Evolutionary conservation across 2,113 vertebrate genomes (phyloP).

Genomic region (Acanthochromis polyacanthus): DNA sequence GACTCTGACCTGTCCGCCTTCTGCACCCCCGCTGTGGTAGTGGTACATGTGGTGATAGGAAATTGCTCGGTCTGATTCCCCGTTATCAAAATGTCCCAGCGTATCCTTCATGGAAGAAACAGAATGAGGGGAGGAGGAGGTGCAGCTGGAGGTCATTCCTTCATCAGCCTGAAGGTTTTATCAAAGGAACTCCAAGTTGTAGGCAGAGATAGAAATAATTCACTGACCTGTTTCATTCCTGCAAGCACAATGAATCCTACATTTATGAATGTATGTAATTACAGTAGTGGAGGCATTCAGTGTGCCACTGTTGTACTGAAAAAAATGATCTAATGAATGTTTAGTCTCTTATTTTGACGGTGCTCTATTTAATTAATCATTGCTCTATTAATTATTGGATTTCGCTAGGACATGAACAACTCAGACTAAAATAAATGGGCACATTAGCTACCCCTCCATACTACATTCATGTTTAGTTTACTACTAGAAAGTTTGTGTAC

Average conservation of each 20-base stretch:
- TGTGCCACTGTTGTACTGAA: neutral
- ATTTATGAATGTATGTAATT: neutral
- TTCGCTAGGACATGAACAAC: too few species aligned
- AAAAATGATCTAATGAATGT: neutral
- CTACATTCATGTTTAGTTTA: too few species aligned
- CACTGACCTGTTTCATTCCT: neutral
- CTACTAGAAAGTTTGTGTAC: too few species aligned
- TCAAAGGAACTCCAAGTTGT: neutral
- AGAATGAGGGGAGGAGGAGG: conserved; percentile 18
- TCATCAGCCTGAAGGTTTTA: conserved; percentile 19
- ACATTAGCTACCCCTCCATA: too few species aligned
- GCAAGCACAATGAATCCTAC: neutral
- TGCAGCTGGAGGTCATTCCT: conserved; percentile 81
- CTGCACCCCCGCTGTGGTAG: conserved; percentile 77
- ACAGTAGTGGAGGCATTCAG: neutral
- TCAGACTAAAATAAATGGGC: too few species aligned
- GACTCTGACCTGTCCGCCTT: neutral
- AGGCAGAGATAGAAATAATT: neutral
- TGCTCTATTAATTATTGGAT: too few species aligned
- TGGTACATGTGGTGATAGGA: conserved; percentile 88
- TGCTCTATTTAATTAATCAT: too few species aligned
- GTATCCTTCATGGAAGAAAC: conserved; percentile 55
- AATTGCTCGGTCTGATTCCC: conserved; percentile 89
- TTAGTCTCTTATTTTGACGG: too few species aligned
- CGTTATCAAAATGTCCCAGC: conserved; percentile 79